Evolutionary conservation across 2,797 vertebrate species (phyloP), one percentile per base, ranked within the genome.

Genomic region (Lithobates sylvaticus): DNA sequence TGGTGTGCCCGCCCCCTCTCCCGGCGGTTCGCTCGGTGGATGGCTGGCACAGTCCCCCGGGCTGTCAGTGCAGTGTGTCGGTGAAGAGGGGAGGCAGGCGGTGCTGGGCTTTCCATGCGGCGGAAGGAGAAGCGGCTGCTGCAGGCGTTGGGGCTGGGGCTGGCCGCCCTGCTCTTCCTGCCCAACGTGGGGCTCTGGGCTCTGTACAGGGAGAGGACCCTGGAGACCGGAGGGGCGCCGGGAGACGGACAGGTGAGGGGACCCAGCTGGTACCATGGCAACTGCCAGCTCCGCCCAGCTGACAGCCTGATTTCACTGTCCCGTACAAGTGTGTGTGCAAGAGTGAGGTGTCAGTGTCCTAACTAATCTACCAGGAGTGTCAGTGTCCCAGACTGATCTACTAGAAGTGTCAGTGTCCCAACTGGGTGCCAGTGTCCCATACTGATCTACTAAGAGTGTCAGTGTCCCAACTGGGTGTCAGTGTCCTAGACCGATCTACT

Each of bases 121-220:
- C 96, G 97, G 90, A 98, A 95, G 87, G 93, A 98, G 94, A 99
- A 98, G 94, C 91, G 97, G 91, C 90, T 99, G 82, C 91, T 99
- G 92, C 97, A 98, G 95, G 88, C 96, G 89, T 94, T 95, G 81
- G 97, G 96, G 91, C 92, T 98, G 94, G 94, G 94, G 87, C 87
- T 98, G 71, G 94, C 92, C 90, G 97, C 95, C 90, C 94, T 98
- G 18, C 94, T 98, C 5, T 96, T 98, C 89, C 90, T 98, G 21
- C 97, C 97, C 10, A 98, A 97, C 94, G 96, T 97, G 90, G 97
- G 97, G 86, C 94, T 98, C 74, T 98, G 97, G 97, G 96, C 97
- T 58, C 88, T 98, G 78, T 97, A 97, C 94, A 90, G 95, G 84
- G 97, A 98, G 92, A 93, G 96, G 86, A 94, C 96, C 70, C 93